Conservation (phyloP, 1,140 invertebrate genomes). For the Rhagoletis pomonella region DNA sequence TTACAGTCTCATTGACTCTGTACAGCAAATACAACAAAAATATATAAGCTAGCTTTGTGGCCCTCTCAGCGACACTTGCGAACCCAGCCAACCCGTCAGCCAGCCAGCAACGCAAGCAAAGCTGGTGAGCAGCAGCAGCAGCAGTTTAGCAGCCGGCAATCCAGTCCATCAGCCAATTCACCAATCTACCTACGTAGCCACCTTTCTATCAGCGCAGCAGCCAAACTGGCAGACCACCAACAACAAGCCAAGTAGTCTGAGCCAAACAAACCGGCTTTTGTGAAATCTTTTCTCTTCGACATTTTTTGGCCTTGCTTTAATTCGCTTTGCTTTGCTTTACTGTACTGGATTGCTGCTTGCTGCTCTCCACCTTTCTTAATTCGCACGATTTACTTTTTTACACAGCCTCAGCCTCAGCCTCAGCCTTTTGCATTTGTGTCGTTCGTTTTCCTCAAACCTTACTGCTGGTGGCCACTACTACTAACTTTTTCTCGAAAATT, state of each 20-base stretch:
- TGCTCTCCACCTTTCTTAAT: constrained; percentile 29
- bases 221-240: background rate
- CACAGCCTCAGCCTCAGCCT: background rate
- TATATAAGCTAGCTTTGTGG: background rate
- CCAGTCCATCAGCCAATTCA: background rate
- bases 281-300: constrained; percentile 51
- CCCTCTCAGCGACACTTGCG: constrained; percentile 7
- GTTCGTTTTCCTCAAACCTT: background rate
- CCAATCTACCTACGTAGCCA: constrained; percentile 31
- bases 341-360: background rate
- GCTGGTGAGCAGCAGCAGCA: background rate
- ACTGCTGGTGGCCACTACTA: background rate
- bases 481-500: background rate
- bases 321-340: background rate
- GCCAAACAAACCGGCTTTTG: constrained; percentile 54
- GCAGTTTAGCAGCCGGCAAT: background rate
- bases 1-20: background rate
- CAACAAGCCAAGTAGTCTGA: background rate
- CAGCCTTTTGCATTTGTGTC: background rate
- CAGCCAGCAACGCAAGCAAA: background rate
- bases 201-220: background rate
- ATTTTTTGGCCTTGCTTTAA: constrained; percentile 5
- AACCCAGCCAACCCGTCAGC: background rate
- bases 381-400: constrained; percentile 39
- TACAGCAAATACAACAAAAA: constrained; percentile 8